Evolutionary conservation across 1,140 invertebrate genomes (phyloP).

Genomic region (Aphaenogaster rudis): DNA sequence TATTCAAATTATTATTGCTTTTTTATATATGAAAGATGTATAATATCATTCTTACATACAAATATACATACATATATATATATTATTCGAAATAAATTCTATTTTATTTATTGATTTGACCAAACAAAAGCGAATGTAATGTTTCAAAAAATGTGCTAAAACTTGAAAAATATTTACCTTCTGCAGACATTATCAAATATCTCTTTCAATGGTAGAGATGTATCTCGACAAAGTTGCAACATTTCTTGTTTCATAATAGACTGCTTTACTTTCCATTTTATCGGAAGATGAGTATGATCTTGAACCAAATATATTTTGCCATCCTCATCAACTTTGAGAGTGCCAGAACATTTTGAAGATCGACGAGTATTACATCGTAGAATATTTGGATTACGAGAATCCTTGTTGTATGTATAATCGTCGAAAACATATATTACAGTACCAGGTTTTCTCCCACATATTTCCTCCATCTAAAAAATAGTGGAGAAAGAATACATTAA

Average conservation of each 20-base stretch:
- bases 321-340: conserved; percentile 13
- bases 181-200: conserved; percentile 54
- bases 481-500: too few relatives aligned
- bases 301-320: conserved; percentile 9
- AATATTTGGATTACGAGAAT: conserved; percentile 27
- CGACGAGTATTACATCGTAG: conserved; percentile 28
- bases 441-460: not conserved
- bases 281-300: not conserved
- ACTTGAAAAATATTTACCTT: conserved; percentile 24
- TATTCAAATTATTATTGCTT: too few relatives aligned
- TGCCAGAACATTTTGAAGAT: conserved; percentile 1
- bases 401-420: conserved; percentile 12
- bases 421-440: conserved; percentile 5
- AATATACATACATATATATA: too few relatives aligned
- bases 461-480: conserved; percentile 13
- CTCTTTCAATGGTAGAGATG: conserved; percentile 31
- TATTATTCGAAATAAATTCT: too few relatives aligned
- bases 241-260: conserved; percentile 46
- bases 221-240: conserved; percentile 18
- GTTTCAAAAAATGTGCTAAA: not conserved
- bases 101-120: too few relatives aligned
- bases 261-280: not conserved
- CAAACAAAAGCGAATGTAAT: too few relatives aligned
- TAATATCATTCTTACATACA: too few relatives aligned
- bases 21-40: too few relatives aligned